Conservation (phyloP, 1,140 invertebrate genomes). For the Trichonephila clavata region DNA sequence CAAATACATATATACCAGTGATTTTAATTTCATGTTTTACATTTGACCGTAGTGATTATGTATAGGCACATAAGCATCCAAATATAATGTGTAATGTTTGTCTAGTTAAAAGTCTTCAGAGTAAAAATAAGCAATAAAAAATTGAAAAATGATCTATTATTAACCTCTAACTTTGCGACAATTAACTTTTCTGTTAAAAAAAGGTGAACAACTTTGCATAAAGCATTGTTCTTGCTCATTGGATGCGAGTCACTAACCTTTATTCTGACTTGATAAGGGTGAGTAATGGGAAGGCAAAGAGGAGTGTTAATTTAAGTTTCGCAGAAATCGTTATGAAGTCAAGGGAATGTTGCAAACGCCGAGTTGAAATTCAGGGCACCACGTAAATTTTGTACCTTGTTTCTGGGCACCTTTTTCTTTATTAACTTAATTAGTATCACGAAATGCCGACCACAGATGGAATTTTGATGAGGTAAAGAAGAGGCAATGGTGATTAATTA, state of each 20-base stretch:
- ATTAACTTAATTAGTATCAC: conserved; percentile 59
- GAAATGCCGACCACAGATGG: conserved; percentile 45
- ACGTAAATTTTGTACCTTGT: conserved; percentile 26
- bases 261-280: neutral
- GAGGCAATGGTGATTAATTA: conserved; percentile 62
- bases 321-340: conserved; percentile 21
- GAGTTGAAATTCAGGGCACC: conserved; percentile 1
- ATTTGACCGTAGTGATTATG: too few species aligned
- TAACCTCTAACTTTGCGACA: neutral
- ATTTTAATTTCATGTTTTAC: too few species aligned
- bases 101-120: too few species aligned
- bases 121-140: too few species aligned
- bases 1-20: too few species aligned
- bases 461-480: conserved; percentile 59
- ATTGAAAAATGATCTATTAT: neutral
- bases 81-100: too few species aligned
- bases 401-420: conserved; percentile 28
- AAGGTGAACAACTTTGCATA: neutral
- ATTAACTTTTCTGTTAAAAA: neutral
- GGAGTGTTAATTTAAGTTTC: conserved; percentile 23
- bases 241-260: conserved; percentile 19
- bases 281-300: neutral
- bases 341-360: conserved; percentile 16
- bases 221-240: neutral
- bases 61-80: too few species aligned